Evolutionary conservation across 2,797 vertebrate genomes (phyloP).

Genomic region (Micrastur ruficollis): DNA sequence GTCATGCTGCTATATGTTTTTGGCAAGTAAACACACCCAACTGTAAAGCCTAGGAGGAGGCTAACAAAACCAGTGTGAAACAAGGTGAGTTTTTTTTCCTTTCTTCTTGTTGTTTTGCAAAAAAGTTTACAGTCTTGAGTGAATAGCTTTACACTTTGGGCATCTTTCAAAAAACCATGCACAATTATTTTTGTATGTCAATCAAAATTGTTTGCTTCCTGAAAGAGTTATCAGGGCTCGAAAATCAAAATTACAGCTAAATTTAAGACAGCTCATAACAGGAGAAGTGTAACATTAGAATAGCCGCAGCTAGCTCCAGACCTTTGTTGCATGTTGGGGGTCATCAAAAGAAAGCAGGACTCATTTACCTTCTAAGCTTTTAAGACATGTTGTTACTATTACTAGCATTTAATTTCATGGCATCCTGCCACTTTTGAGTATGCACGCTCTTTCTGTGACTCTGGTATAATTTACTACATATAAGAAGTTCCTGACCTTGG

Average conservation of each 20-base stretch:
- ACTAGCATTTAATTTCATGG: not conserved
- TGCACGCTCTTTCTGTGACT: not conserved
- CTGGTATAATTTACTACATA: not conserved
- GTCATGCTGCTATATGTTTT: not conserved
- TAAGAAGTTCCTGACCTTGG: not conserved
- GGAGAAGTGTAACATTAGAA: not conserved
- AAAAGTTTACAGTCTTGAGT: not conserved
- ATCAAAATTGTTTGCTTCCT: not conserved
- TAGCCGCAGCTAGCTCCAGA: not conserved
- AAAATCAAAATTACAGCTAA: not conserved
- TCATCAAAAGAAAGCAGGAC: slow-evolving; percentile 23
- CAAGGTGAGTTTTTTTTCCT: not conserved
- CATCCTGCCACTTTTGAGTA: not conserved
- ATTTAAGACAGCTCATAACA: not conserved
- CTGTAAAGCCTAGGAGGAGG: not conserved
- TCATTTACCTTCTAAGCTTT: slow-evolving; percentile 44
- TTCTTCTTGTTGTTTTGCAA: not conserved
- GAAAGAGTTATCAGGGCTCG: slow-evolving; percentile 1
- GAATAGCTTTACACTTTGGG: not conserved
- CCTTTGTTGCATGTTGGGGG: not conserved
- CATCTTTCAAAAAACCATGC: not conserved
- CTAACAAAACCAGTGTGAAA: not conserved
- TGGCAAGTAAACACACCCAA: not conserved
- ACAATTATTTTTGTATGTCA: rapidly evolving
- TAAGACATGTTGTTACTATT: not conserved